phyloP scores from a whole-genome alignment of 1,140 invertebrate genomes.

The Luehdorfia chinensis region DNA sequence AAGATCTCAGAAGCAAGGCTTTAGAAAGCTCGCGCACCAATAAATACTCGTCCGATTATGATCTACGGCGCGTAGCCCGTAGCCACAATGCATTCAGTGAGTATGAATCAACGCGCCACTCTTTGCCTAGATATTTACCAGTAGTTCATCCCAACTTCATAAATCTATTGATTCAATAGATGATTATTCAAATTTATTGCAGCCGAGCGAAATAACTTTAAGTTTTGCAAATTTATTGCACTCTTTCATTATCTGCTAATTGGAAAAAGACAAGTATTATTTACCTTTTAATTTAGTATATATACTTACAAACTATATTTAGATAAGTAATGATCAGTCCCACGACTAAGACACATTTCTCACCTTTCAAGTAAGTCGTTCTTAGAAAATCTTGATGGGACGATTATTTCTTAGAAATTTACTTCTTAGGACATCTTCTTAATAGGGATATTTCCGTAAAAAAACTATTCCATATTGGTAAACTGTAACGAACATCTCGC shows the following conservation, averaged over 20 bases:
- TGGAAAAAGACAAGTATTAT: slow-evolving; percentile 5
- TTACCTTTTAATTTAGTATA: slow-evolving; percentile 8
- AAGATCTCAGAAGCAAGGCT: slow-evolving; percentile 44
- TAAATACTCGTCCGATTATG: slow-evolving; percentile 74
- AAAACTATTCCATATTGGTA: slow-evolving; percentile 4
- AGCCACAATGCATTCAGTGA: slow-evolving; percentile 53
- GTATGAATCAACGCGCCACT: slow-evolving; percentile 44
- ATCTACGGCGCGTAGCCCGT: slow-evolving; percentile 74
- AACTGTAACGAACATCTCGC: no score
- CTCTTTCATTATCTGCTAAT: slow-evolving; percentile 15
- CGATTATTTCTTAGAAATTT: slow-evolving; percentile 11
- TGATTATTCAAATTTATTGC: slow-evolving; percentile 45
- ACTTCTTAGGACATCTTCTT: slow-evolving; percentile 8
- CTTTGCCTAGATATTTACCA: slow-evolving; percentile 43
- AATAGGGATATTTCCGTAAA: background rate
- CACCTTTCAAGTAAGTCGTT: slow-evolving; percentile 1
- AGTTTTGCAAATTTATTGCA: slow-evolving; percentile 20
- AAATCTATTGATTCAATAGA: slow-evolving; percentile 42
- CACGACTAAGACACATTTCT: background rate
- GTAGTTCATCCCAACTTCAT: slow-evolving; percentile 49
- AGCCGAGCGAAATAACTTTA: slow-evolving; percentile 20
- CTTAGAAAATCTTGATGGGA: slow-evolving; percentile 10
- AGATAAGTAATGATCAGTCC: background rate
- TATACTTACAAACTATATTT: background rate
- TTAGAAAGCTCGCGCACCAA: slow-evolving; percentile 68